Conservation (phyloP, 2,888 invertebrate species). For the Sinotaia quadrata region DNA sequence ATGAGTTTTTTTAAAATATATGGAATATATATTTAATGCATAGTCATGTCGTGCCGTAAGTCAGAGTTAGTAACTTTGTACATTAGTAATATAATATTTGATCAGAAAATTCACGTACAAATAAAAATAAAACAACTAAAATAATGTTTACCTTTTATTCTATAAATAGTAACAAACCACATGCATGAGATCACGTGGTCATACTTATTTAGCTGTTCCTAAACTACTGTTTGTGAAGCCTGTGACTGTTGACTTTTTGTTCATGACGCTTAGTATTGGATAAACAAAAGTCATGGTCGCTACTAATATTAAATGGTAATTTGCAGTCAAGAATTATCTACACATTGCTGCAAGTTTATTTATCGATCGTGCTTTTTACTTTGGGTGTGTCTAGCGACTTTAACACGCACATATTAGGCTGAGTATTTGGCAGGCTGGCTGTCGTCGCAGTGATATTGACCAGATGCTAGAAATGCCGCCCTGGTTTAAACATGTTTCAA, state of each 20-base stretch:
- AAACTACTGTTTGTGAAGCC: too few species aligned
- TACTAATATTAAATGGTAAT: too few species aligned
- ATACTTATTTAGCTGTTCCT: conserved; percentile 5
- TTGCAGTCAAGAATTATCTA: too few species aligned
- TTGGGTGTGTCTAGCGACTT: conserved; percentile 21
- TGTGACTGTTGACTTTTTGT: too few species aligned
- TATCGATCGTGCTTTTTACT: conserved; percentile 34
- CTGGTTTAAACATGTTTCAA: conserved; percentile 34
- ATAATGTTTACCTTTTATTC: conserved; percentile 25
- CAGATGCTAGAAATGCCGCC: conserved; percentile 27
- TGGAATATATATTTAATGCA: neutral
- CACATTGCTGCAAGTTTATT: too few species aligned
- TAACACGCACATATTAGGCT: conserved; percentile 13
- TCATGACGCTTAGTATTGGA: too few species aligned
- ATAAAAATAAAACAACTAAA: neutral
- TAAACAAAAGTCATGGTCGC: too few species aligned
- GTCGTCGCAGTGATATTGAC: conserved; percentile 12
- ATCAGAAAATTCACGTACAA: neutral
- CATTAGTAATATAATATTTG: neutral
- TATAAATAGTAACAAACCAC: conserved; percentile 37
- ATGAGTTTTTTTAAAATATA: neutral
- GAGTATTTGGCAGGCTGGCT: conserved; percentile 7
- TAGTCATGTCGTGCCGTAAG: neutral
- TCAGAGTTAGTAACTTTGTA: neutral
- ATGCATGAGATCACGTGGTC: conserved; percentile 34